A percentile compares a stretch with the other conserved stretches of the same genome.
Evolutionary conservation across 2,797 vertebrate species (phyloP).

Genomic region (Argyrosomus regius): DNA sequence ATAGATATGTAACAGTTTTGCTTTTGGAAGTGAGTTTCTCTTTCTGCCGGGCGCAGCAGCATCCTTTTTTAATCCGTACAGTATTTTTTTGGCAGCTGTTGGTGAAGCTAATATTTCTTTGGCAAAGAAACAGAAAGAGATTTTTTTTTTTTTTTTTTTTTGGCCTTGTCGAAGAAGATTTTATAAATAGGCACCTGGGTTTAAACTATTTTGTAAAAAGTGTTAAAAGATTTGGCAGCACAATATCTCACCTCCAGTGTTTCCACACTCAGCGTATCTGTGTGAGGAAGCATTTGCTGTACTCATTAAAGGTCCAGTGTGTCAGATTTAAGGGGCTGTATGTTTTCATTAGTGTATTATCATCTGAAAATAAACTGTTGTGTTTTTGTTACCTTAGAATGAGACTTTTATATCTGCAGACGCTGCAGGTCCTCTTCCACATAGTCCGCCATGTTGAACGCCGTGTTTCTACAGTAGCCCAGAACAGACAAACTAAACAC

Average conservation of each 20-base stretch:
- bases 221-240: conserved; percentile 8
- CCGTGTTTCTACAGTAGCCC: no score
- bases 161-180: neutral
- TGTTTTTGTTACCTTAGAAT: no score
- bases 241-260: neutral
- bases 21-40: neutral
- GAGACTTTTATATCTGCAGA: no score
- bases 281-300: neutral
- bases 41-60: neutral
- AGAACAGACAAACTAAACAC: no score
- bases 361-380: no score
- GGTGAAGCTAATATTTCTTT: neutral
- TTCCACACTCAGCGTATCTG: no score
- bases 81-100: conserved; percentile 7
- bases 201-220: conserved; percentile 11
- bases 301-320: neutral
- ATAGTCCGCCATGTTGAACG: no score
- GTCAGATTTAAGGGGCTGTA: no score
- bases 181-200: neutral
- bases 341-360: no score
- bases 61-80: neutral
- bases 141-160: neutral
- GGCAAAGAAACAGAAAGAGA: conserved; percentile 4
- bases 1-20: neutral
- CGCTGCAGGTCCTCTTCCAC: no score